Percentiles rank a stretch among this genome's conserved stretches.
phyloP scores from a whole-genome alignment of 1,140 invertebrate genomes.

The Samia ricini region DNA sequence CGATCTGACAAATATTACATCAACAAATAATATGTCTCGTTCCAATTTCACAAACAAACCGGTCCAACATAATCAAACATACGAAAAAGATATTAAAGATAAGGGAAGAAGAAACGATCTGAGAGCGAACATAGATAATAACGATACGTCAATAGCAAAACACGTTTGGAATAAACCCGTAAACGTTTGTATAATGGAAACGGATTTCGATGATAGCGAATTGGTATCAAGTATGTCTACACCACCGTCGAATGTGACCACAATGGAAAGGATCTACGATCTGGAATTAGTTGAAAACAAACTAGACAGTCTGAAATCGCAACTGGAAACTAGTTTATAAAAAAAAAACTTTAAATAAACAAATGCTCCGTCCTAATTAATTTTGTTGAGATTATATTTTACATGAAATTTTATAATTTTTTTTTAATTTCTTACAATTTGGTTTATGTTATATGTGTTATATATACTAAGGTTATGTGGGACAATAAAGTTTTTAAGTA shows the following conservation, averaged over 20 bases:
- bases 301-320: slow-evolving; percentile 55
- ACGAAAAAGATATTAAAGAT: slow-evolving; percentile 15
- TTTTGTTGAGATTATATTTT: background rate
- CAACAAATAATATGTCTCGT: slow-evolving; percentile 10
- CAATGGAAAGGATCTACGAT: slow-evolving; percentile 67
- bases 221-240: slow-evolving; percentile 20
- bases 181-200: slow-evolving; percentile 20
- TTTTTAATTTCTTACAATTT: background rate
- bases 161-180: slow-evolving; percentile 53
- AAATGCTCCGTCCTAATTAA: background rate
- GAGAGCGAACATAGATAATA: slow-evolving; percentile 46
- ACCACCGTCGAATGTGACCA: slow-evolving; percentile 58
- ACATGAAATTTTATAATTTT: background rate
- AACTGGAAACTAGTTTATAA: slow-evolving; percentile 60
- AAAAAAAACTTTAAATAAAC: background rate
- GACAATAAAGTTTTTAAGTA: background rate
- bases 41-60: slow-evolving; percentile 1
- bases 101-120: slow-evolving; percentile 38
- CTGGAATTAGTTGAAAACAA: slow-evolving; percentile 67
- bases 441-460: background rate
- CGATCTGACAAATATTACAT: slow-evolving; percentile 45
- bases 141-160: slow-evolving; percentile 42
- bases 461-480: background rate
- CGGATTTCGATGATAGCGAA: slow-evolving; percentile 23
- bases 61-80: background rate